Evolutionary conservation across 2,113 vertebrate genomes (phyloP), one percentile per base, ranked within the genome.

Genomic region (Callorhinus ursinus): DNA sequence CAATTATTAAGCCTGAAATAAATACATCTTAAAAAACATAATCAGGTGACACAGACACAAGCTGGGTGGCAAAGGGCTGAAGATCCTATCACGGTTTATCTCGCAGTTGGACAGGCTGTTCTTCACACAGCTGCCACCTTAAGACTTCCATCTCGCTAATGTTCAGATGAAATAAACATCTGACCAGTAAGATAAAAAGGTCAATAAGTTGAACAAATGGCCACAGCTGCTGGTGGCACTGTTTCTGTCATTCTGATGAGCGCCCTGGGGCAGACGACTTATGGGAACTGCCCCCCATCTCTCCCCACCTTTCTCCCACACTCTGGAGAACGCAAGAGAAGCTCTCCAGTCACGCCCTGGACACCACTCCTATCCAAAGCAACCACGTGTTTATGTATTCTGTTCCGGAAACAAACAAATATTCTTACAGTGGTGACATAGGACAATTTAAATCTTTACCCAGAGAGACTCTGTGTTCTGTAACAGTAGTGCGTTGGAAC

Each of bases 161-260:
- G 21, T 11, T 71, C 86, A 93, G 59, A 80, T 28, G 9, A 72
- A 88, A 95, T 1, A 33, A 82, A 77, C 69, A 84, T 67, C 49
- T 96, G 46, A 88, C 49, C 86, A 77, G 63, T 57, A 31, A 95
- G 63, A 91, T 59, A 79, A 82, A 93, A 91, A 81, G 13, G 28
- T 26, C 49, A 55, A 33, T 26, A 76, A 88, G 14, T 12, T n/a
- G 63, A 80, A 81, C 61, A 89, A 82, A 18, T 77, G 77, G 65
- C 42, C 83, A 85, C 33, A 90, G 69, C 77, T 96, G 82, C 71
- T 53, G 42, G 79, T 9, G 28, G 76, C 33, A 86, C 3, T 1
- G 18, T 51, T 76, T 57, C 84, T 33, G 28, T 51, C 53, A 79
- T 72, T 92, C 74, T 67, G 6, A 46, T 42, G 59, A 77, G 72